Percentiles rank a stretch among this genome's conserved stretches.
These are phyloP conservation scores for Tenualosa thibaudeaui DNA, from an alignment of 2,797 vertebrate genomes.

Conservation along the genomic window DNA sequence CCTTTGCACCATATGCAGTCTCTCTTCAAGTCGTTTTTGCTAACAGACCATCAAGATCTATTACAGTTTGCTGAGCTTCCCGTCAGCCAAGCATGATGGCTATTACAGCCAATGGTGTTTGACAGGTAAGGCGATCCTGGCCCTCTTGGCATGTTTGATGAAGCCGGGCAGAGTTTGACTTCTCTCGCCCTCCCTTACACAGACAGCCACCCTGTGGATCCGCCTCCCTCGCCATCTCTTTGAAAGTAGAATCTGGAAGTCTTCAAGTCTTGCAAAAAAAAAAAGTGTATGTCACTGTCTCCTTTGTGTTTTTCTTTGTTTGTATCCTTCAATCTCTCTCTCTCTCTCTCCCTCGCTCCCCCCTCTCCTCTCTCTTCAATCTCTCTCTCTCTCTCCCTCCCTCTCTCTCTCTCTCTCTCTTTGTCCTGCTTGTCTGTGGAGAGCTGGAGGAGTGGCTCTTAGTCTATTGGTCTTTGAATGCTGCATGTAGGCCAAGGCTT, in stretches of 20 bases:
- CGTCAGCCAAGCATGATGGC: conserved; percentile 32
- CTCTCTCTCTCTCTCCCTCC: conserved; percentile 9
- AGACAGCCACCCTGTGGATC: conserved; percentile 28
- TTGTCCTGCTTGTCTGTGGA: conserved; percentile 18
- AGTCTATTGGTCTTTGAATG: not conserved
- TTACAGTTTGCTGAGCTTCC: conserved; percentile 40
- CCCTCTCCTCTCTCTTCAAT: not conserved
- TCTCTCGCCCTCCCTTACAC: conserved; percentile 25
- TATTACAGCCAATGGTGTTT: conserved; percentile 36
- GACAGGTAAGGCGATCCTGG: conserved; percentile 40
- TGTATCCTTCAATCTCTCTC: not conserved
- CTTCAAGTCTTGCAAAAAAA: conserved; percentile 33
- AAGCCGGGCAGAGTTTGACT: conserved; percentile 23
- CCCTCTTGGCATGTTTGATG: conserved; percentile 39
- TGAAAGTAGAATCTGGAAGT: conserved; percentile 45
- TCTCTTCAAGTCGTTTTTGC: conserved; percentile 33
- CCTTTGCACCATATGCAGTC: not conserved
- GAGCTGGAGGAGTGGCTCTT: not conserved
- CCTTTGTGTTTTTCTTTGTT: not conserved
- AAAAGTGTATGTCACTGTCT: not conserved
- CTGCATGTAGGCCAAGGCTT: not conserved
- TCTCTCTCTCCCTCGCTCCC: not conserved
- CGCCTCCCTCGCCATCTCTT: conserved; percentile 33
- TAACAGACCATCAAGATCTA: conserved; percentile 46
- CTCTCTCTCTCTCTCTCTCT: conserved; percentile 19